These are phyloP conservation scores for Ypsolopha sequella DNA, from an alignment of 2,888 invertebrate species.

Conservation along the genomic window DNA sequence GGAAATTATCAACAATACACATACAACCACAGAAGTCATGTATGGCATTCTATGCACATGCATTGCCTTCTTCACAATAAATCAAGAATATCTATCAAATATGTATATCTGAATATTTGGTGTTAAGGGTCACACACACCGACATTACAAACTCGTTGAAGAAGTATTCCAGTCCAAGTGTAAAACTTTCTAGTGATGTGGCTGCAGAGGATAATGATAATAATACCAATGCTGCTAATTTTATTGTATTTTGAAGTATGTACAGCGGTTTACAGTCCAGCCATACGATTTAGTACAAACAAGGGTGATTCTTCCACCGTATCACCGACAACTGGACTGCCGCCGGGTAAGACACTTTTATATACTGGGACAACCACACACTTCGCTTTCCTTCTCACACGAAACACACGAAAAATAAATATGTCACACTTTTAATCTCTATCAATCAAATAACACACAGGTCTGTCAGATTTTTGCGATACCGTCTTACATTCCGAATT, in stretches of 20 bases:
- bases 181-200: conserved; percentile 9
- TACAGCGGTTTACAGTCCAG: conserved; percentile 28
- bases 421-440: neutral
- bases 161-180: conserved; percentile 3
- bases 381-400: conserved; percentile 4
- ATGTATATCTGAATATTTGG: neutral
- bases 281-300: conserved; percentile 22
- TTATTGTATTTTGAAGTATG: conserved; percentile 18
- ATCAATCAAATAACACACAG: neutral
- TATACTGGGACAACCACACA: conserved; percentile 5
- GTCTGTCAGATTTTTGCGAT: neutral
- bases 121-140: conserved; percentile 1
- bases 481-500: too few relatives aligned
- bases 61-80: neutral
- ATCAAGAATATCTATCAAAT: neutral
- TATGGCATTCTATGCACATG: neutral
- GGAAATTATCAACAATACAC: too few relatives aligned
- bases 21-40: too few relatives aligned
- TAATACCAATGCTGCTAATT: conserved; percentile 13
- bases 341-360: conserved; percentile 27
- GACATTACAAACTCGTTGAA: conserved; percentile 14
- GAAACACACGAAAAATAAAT: neutral
- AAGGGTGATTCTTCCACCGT: conserved; percentile 24
- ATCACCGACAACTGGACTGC: conserved; percentile 21
- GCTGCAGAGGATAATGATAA: conserved; percentile 9